These are phyloP conservation scores for Catharus bicknelli DNA, from an alignment of 2,113 vertebrate genomes.

Conservation along the genomic window DNA sequence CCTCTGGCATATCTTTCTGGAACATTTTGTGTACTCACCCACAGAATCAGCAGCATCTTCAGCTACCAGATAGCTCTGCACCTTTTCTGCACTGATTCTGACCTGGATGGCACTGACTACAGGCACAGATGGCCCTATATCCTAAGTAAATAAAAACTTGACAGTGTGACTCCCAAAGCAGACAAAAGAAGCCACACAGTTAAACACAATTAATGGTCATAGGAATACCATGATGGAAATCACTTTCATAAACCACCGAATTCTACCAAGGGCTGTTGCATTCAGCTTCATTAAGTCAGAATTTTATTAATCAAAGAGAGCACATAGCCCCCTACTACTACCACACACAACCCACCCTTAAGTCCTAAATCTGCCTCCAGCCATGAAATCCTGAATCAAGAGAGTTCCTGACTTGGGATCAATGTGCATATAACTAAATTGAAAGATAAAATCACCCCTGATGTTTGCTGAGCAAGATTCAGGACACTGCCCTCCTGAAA, in stretches of 20 bases:
- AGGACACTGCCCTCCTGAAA: not conserved
- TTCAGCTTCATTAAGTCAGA: not conserved
- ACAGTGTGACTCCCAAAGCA: not conserved
- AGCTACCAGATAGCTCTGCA: not conserved
- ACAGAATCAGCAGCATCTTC: not conserved
- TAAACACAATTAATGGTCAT: not conserved
- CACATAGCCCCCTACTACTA: not conserved
- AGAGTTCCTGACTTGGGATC: not conserved
- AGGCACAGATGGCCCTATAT: not conserved
- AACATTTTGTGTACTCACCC: not conserved
- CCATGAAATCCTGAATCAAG: not conserved
- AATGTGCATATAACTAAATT: fast-evolving
- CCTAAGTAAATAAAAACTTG: not conserved
- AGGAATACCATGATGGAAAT: not conserved
- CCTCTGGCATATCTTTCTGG: slow-evolving; percentile 36
- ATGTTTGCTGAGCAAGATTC: not conserved
- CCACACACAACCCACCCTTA: not conserved
- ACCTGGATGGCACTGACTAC: not conserved
- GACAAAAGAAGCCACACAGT: not conserved
- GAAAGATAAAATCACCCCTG: not conserved
- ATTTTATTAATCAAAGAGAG: not conserved
- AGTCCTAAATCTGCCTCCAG: not conserved
- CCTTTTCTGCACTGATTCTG: not conserved
- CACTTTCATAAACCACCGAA: not conserved
- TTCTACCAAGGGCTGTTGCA: not conserved